Conservation (phyloP, 2,113 vertebrate species). For the Cryptotis parvus region DNA sequence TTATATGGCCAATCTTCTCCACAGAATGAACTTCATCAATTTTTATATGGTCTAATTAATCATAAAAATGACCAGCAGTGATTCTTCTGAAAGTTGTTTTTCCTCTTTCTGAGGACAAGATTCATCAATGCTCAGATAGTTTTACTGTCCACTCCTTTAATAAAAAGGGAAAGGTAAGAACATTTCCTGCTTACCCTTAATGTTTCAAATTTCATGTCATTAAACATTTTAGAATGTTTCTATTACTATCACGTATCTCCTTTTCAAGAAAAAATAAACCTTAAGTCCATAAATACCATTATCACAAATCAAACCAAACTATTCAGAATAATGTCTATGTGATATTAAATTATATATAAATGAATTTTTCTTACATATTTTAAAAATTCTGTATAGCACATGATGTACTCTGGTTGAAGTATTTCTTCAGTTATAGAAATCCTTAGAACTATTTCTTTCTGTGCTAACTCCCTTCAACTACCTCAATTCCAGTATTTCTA, state of each 20-base stretch:
- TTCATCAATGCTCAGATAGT: not conserved
- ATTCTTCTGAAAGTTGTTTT: constrained; percentile 16
- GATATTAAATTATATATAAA: not conserved
- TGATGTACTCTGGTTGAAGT: not conserved
- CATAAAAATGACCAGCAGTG: not conserved
- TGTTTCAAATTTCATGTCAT: not conserved
- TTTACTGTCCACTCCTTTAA: not conserved
- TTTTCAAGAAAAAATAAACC: constrained; percentile 24
- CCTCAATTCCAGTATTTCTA: not conserved
- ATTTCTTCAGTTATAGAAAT: not conserved
- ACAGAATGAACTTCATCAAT: not conserved
- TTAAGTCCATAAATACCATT: not conserved
- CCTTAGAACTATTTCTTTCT: not conserved
- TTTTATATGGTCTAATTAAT: not conserved
- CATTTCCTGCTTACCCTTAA: not conserved
- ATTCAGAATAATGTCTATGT: not conserved
- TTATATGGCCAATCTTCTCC: not conserved
- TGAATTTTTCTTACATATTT: not conserved
- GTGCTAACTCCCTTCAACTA: not conserved
- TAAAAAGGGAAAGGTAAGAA: not conserved
- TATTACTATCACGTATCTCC: not conserved
- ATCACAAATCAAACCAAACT: constrained; percentile 16
- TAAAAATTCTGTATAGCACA: not conserved
- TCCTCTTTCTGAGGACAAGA: not conserved
- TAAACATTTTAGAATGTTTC: not conserved